Conservation (phyloP, 1,140 invertebrate species). For the Leguminivora glycinivorella region DNA sequence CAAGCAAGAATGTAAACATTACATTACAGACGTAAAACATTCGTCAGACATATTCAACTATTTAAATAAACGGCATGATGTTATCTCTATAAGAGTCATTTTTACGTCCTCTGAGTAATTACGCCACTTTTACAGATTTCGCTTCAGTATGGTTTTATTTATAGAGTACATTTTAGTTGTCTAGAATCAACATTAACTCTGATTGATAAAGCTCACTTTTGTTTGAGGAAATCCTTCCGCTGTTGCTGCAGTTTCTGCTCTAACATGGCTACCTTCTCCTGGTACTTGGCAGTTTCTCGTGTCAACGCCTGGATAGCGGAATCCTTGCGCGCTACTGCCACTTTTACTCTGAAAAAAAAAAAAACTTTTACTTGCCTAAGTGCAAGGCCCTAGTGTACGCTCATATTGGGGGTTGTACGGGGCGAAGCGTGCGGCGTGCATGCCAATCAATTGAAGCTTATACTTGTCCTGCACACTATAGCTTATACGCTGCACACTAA, state of each 20-base stretch:
- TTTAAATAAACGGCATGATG: too few species aligned
- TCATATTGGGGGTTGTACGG: too few species aligned
- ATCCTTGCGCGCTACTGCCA: slow-evolving; percentile 88
- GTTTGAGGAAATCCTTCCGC: slow-evolving; percentile 82
- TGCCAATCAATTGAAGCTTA: too few species aligned
- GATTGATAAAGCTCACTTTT: slow-evolving; percentile 40
- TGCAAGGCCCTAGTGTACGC: too few species aligned
- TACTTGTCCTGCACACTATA: too few species aligned
- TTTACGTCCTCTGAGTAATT: background rate
- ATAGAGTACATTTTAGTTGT: background rate
- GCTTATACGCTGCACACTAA: too few species aligned
- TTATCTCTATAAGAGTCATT: background rate
- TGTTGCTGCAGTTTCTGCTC: slow-evolving; percentile 88
- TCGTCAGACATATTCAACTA: too few species aligned
- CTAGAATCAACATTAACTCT: background rate
- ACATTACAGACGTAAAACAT: too few species aligned
- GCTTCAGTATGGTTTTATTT: background rate
- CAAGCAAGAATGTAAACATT: too few species aligned
- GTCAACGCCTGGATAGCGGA: slow-evolving; percentile 85
- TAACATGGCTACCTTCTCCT: slow-evolving; percentile 85
- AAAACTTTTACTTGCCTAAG: too few species aligned
- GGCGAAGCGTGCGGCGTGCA: too few species aligned
- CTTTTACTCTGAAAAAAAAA: slow-evolving; percentile 82
- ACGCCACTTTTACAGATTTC: background rate
- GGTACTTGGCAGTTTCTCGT: slow-evolving; percentile 82